Evolutionary conservation across 2,888 invertebrate species (phyloP), one percentile per base, ranked within the genome.

Genomic region (Syrphus vitripennis): DNA sequence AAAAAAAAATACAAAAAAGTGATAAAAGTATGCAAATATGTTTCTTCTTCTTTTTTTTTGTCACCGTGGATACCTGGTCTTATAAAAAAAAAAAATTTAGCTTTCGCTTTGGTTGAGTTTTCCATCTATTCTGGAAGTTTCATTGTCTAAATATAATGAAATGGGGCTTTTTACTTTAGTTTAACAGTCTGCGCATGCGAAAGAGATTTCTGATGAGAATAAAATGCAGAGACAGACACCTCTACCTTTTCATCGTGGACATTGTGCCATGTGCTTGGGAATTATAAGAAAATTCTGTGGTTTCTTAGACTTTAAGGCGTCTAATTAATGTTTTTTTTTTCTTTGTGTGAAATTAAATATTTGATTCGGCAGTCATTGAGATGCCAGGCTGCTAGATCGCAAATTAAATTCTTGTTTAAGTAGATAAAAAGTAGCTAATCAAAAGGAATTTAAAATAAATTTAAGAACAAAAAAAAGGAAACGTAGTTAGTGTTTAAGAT

Each of bases 81-180:
- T n/a, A n/a, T n/a, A n/a, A 40, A 10, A 3, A 34, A 3, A 34
- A 40, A 45, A 69, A 45, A 21, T 76, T 67, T 76, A 12, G 21
- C 24, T 45, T 31, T 61, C 40, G 16, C 12, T 59, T 76, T 57
- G 9, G n/a, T 57, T 48, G 42, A 3, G 9, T 10, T 57, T 55
- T 42, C 12, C 21, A 14, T 6, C 21, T 2, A 16, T 40, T 37
- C 29, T 45, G 29, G 65, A n/a, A 31, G 65, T 24, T 42, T 65
- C 24, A 42, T 63, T 63, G 57, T 77, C 34, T 69, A 67, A 57
- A 67, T 55, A 74, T 24, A 50, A 50, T 26, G 45, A 69, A 31
- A 59, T 29, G 10, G 37, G 59, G 19, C n/a, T 21, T 3, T 40
- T 29, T 24, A 34, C 14, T n/a, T 57, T 26, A 21, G 59, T 69